Base-by-base conservation (phyloP, 2,888 invertebrate species). In the Microctonus hyperodae region DNA sequence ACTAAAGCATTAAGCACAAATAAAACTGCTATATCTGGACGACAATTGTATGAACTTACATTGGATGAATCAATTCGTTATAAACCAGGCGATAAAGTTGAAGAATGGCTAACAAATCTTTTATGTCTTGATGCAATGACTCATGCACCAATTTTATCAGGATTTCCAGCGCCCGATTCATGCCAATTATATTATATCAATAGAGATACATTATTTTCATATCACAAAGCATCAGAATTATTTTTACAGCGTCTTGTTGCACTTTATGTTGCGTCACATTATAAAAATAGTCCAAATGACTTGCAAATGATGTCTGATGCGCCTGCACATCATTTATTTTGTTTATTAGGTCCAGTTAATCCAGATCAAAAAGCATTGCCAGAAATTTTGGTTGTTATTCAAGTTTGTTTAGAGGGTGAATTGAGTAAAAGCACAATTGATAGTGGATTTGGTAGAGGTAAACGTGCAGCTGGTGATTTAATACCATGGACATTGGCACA, bases 401-500 rank as follows among this genome's bases (percentile, higher is more conserved):
- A 98, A 85, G 86, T 92, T 73, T 92, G 92, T 59, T 84, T 93
- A 20, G 93, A 93, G 79, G 93, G 93, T 2, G 88, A 91, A 80
- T 88, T 93, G 20, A 91, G 89, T 0, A 89, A 90, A 75, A 86
- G 81, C 78, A 80, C 92, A 1, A 91, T 97, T 1, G 87, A 88
- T 2, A 92, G 93, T 78, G 93, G 92, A 31, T 86, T 98, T 64
- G 90, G 92, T 0, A 88, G 94, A 71, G 98, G 98, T 0, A 92
- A 93, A 77, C 90, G 95, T 77, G 96, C 97, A 0, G 91, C 96
- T 6, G 99, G 99, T 0, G 99, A 99, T 86, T 87, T 99, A 11
- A 97, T 99, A 74, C 99, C 99, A 0, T 99, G 99, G 99, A 98
- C 97, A 64, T 87, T 99, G 2, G 94, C 96, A 5, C 98, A 98